Evolutionary conservation across 30 jellyfish, hydroid and myxozoan genomes (phyloP), one percentile per base, ranked within the genome.

Genomic region (Chrysaora quinquecirrha): DNA sequence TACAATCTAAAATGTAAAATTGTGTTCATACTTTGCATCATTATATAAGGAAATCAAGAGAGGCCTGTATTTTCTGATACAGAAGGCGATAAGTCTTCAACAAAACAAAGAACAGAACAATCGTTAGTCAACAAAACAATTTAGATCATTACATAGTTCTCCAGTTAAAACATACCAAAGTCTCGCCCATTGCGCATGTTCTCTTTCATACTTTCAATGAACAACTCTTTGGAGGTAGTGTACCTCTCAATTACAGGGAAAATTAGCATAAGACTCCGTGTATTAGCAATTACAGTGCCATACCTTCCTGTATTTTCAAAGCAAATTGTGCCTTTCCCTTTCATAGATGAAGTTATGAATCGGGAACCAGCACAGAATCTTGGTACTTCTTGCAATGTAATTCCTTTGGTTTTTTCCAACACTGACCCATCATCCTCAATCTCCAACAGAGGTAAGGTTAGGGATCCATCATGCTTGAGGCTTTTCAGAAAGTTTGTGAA

Each of bases 341-440:
- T 7, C 33, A 61, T 20, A 0, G 73, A n/a, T 61, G 73, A 20
- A 4, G 33, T 61, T 2, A 61, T 30, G 23, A 20, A 61, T 61
- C 33, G 30, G 18, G 73, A 61, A 20, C 73, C 73, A 4, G 73
- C 23, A 32, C 30, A 30, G 23, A 0, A 61, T 61, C 73, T 61
- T 4, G 73, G n/a, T 23, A 61, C 73, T 61, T 61, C 73, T 30
- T 61, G 73, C 32, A 61, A 61, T 12, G 73, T 61, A 0, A 61
- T 61, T 61, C 12, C 73, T 4, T 20, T n/a, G 29, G 73, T 61
- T 20, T 12, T 30, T 61, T 61, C 73, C 32, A 4, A 20, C 73
- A 20, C 73, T 12, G 73, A 61, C n/a, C 73, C 73, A 61, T 61
- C 33, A n/a, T 65, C 77, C 34, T 65, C 77, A 65, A 65, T 34